Base-by-base conservation (phyloP, 1,140 invertebrate species). In the Orussus abietinus region DNA sequence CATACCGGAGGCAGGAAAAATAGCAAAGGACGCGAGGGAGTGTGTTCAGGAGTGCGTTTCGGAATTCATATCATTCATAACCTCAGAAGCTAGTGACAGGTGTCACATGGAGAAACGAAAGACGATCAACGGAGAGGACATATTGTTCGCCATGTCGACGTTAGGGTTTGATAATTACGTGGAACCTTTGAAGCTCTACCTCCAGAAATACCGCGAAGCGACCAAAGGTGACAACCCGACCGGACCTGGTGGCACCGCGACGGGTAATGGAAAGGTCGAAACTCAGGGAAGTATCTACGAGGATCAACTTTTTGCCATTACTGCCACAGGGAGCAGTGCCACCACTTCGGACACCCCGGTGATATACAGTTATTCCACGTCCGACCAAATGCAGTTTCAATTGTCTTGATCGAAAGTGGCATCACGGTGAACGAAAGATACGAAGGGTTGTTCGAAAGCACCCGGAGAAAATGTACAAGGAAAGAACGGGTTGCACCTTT, bases 21-120 rank as follows among this genome's bases (percentile, higher is more conserved):
- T 98, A 59, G 93, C 96, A 1, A 99, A 99, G 79, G 97, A 99
- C 77, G 95, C 96, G 0, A 82, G 98, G 53, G 96, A 99, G 75
- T 98, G 95, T 77, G 92, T 99, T 12, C 97, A 99, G 74, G 97
- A 99, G 73, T 99, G 96, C 77, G 96, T 99, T 22, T 98, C 94
- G 0, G 97, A 99, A 66, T 99, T 99, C 64, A 97, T 99, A 59
- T 96, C 93, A 51, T 99, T 99, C 64, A 95, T 99, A 32, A 99
- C 96, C 0, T 96, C 92, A 61, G 96, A 99, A 77, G 94, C 94
- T 0, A 94, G 92, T 66, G 94, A 98, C 62, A 75, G 93, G 15
- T 98, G 94, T 75, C 89, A 96, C 53, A 86, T 96, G 74, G 97
- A 99, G 66, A 99, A 98, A 69, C 75, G 97, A 18, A 99, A 99